Percentiles rank a stretch among this genome's conserved stretches.
Evolutionary conservation across 2,113 vertebrate species (phyloP).

Genomic region (Scartelaos histophorus): DNA sequence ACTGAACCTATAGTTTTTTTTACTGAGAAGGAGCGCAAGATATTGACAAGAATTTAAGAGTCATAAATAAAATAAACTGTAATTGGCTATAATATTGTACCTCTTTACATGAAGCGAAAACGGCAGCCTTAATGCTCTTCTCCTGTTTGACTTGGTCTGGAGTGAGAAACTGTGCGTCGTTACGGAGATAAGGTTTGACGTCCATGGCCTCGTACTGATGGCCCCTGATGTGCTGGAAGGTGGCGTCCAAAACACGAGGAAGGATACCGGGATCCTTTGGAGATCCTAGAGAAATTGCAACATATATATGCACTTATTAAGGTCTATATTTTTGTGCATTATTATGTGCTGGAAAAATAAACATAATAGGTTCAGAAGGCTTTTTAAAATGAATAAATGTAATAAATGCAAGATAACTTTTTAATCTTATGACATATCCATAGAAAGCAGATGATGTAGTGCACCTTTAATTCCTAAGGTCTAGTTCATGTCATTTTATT

Average conservation of each 20-base stretch:
- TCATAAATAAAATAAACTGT: neutral
- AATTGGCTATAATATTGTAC: conserved; percentile 52
- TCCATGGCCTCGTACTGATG: conserved; percentile 82
- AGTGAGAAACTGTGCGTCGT: conserved; percentile 76
- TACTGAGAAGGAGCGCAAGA: neutral
- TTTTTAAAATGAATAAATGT: no score
- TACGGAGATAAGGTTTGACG: conserved; percentile 84
- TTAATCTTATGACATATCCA: no score
- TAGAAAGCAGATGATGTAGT: no score
- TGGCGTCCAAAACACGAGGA: conserved; percentile 80
- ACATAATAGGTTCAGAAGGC: no score
- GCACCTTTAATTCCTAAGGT: no score
- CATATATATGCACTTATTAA: neutral
- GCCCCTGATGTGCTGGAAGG: conserved; percentile 78
- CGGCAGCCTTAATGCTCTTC: conserved; percentile 70
- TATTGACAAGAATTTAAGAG: neutral
- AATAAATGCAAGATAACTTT: no score
- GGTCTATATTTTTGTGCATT: no score
- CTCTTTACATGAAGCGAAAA: conserved; percentile 83
- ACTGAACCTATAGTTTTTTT: neutral
- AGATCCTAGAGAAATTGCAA: conserved; percentile 69
- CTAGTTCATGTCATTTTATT: no score
- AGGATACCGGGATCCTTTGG: conserved; percentile 84
- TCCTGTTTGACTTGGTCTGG: conserved; percentile 82
- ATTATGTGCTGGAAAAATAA: no score